Base-by-base conservation (phyloP, 1,140 invertebrate species). In the Propsilocerus akamusi region DNA sequence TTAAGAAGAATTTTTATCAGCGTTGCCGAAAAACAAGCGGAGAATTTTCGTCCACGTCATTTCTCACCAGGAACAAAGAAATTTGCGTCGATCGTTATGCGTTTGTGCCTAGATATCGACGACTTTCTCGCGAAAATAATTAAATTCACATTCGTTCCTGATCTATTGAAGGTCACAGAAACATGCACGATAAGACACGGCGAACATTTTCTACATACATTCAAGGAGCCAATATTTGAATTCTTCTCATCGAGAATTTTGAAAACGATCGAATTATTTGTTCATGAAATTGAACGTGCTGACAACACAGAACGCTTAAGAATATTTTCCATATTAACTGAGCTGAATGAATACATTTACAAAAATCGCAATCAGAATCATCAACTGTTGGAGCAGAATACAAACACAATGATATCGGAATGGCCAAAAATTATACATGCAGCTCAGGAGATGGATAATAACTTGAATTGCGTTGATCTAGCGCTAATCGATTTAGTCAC, bases 171-270 rank as follows among this genome's bases (percentile, higher is more conserved):
- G 17, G 10, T n/a, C 2, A 23, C 34, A 10, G 37, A 53, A 26
- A 23, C 26, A 25, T 12, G 49, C n/a, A 57, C 50, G 4, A 54
- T 63, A 5, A 57, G 55, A n/a, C 53, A 62, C 25, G 66, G 67
- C 6, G 56, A 63, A 53, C 53, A 64, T 28, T 69, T 68, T 53
- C 24, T 66, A 4, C 58, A 54, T 25, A 57, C 49, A 8, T 69
- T 65, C 30, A 58, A 58, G 48, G 34, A 32, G 17, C 47, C 54
- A 1, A 56, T 71, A 14, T 60, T 60, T 46, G 30, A 12, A 5
- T 59, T 53, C 32, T 28, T 25, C 5, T 53, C 66, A 30, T 46
- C 66, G 12, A 54, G 48, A 25, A 54, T 64, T 5, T 11, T 53
- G 2, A n/a, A 41, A 7, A 37, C 7, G 25, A 54, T 47, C 25